These are phyloP conservation scores for Natator depressus DNA, from an alignment of 2,113 vertebrate species.

Conservation along the genomic window DNA sequence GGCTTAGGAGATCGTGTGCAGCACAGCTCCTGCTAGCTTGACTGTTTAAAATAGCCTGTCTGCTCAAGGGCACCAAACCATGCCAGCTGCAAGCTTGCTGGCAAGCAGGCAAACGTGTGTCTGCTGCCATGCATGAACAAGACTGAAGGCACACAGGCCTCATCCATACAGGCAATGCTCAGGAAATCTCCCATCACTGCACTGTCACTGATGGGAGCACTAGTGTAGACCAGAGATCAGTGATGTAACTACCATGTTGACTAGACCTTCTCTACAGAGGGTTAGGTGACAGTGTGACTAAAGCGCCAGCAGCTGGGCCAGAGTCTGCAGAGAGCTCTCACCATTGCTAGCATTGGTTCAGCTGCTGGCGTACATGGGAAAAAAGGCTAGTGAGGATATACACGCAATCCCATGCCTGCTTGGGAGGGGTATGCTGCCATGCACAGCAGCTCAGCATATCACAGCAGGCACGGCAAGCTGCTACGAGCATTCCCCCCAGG, in stretches of 20 bases:
- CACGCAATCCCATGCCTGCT: not conserved
- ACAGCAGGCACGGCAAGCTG: constrained; percentile 34
- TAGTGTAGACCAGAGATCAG: not conserved
- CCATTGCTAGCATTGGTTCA: not conserved
- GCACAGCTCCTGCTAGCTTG: not conserved
- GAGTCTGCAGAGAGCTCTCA: not conserved
- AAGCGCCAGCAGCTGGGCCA: accelerated
- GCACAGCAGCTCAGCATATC: not conserved
- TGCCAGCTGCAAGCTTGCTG: accelerated
- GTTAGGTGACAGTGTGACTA: not conserved
- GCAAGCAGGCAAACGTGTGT: not conserved
- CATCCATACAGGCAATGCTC: not conserved
- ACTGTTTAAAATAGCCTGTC: not conserved
- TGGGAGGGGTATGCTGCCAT: not conserved
- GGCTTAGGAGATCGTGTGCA: accelerated
- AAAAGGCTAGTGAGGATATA: not conserved
- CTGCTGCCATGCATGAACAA: not conserved
- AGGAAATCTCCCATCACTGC: not conserved
- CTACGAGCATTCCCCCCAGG: constrained; percentile 36
- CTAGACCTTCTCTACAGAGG: not conserved
- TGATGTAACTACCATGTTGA: not conserved
- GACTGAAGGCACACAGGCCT: not conserved
- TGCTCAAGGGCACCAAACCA: not conserved
- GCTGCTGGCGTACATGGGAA: not conserved
- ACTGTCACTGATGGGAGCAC: not conserved